Evolutionary conservation across 2,888 invertebrate species (phyloP), one percentile per base, ranked within the genome.

Genomic region (Tortrix viridana): DNA sequence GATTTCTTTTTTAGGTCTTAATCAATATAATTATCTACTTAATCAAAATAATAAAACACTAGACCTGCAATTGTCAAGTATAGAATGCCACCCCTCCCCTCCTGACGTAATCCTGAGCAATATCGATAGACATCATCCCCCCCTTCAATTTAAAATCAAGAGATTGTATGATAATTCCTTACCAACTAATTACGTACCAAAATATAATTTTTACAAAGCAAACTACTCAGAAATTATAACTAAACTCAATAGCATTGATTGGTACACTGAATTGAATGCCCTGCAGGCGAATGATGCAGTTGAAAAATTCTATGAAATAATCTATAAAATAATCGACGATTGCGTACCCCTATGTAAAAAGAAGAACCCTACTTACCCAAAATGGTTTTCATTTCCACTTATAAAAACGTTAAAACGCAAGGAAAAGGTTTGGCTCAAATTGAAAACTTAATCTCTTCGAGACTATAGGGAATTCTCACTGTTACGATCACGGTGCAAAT

Each of bases 131-230:
- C 37, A 37, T 5, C 37, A 37, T 14, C 37, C 37, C 7, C 37
- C 37, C 3, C 37, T 37, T 3, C 14, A 23, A n/a, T 48, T 48
- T n/a, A 26, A 12, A n/a, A 22, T 48, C 23, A 48, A 23, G 7
- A 23, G 3, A n/a, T 1, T 12, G 16, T 14, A 4, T n/a, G 14
- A 5, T 5, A 26, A 12, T 6, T 4, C 26, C 3, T 26, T 48
- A 16, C 48, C 48, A 26, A 20, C 19, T 20, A 48, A n/a, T 4
- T 12, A 48, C 12, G 5, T 23, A 14, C 48, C 48, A 5, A 48
- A 48, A 26, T 48, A 48, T 23, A 48, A n/a, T 26, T 26, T 26
- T 23, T 23, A 48, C n/a, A 23, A n/a, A 48, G 22, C 23, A 2
- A 26, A 48, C 7, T 26, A 23, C 14, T 6, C 22, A 3, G 23